These are phyloP conservation scores for Isurus oxyrinchus DNA, from an alignment of 2,113 vertebrate genomes.

Conservation along the genomic window DNA sequence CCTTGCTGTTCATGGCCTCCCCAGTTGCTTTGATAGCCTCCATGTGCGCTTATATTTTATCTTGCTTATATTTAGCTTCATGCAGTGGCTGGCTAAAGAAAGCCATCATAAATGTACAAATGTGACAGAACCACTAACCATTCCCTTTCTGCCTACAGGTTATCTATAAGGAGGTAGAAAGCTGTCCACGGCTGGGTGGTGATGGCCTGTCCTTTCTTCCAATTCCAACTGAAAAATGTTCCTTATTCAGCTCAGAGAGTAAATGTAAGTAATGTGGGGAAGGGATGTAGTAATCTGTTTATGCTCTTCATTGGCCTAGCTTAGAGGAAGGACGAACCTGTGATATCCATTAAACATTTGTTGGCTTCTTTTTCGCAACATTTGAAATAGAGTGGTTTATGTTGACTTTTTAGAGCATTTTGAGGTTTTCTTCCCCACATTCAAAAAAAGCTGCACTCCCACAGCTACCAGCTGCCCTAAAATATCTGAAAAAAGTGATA, in stretches of 20 bases:
- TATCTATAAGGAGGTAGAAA: slow-evolving; percentile 84
- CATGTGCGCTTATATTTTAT: background rate
- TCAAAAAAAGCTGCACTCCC: background rate
- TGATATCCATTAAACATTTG: background rate
- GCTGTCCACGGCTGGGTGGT: slow-evolving; percentile 51
- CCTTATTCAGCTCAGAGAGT: slow-evolving; percentile 67
- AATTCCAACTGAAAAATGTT: slow-evolving; percentile 50
- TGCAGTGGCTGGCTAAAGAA: background rate
- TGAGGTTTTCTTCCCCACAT: background rate
- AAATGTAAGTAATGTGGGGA: slow-evolving; percentile 67
- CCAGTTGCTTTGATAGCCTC: background rate
- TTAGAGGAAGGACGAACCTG: background rate
- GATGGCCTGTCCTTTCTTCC: slow-evolving; percentile 64
- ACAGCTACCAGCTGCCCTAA: background rate
- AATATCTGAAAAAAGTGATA: background rate
- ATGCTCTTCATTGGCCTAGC: background rate
- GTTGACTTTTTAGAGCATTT: background rate
- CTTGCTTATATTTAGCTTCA: background rate
- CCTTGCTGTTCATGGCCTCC: background rate
- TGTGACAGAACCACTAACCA: background rate
- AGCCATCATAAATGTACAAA: background rate
- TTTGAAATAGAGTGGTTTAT: background rate
- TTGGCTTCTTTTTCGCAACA: background rate
- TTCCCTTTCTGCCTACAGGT: slow-evolving; percentile 60
- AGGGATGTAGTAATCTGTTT: background rate